Conservation (phyloP, 2,888 invertebrate genomes). For the Molorchus minor region DNA sequence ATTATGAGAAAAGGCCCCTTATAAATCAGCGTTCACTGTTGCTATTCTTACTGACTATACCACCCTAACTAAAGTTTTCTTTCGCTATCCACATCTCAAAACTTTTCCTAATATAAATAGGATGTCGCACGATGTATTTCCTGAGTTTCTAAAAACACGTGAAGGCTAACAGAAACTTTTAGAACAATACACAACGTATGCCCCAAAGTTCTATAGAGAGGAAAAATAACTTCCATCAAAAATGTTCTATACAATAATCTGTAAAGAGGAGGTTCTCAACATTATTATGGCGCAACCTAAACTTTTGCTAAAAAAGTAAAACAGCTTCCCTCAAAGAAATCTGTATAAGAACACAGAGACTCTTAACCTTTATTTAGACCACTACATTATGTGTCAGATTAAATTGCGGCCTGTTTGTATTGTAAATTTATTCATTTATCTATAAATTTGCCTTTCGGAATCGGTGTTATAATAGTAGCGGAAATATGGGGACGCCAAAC, state of each 20-base stretch:
- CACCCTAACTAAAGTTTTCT: background rate
- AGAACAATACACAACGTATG: slow-evolving; percentile 1
- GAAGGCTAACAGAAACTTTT: slow-evolving; percentile 1
- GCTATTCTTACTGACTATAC: slow-evolving; percentile 7
- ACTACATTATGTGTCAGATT: background rate
- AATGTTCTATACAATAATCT: too few species aligned
- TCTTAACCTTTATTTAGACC: background rate
- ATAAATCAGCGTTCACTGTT: slow-evolving; percentile 16
- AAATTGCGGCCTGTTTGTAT: background rate
- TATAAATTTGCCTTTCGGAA: too few species aligned
- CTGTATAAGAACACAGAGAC: too few species aligned
- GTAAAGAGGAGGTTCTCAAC: too few species aligned
- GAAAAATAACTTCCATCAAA: background rate
- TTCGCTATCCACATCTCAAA: background rate
- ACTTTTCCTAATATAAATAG: slow-evolving; percentile 12
- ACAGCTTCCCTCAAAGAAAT: too few species aligned
- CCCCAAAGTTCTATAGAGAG: background rate
- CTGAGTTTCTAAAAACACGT: background rate
- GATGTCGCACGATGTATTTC: slow-evolving; percentile 12
- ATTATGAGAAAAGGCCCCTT: slow-evolving; percentile 5
- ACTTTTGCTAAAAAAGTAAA: too few species aligned
- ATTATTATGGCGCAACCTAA: too few species aligned
- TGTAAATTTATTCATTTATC: too few species aligned
- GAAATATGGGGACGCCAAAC: too few species aligned
- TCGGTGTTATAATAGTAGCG: too few species aligned